These are phyloP conservation scores for Champsocephalus esox DNA, from an alignment of 2,797 vertebrate species.

Conservation along the genomic window DNA sequence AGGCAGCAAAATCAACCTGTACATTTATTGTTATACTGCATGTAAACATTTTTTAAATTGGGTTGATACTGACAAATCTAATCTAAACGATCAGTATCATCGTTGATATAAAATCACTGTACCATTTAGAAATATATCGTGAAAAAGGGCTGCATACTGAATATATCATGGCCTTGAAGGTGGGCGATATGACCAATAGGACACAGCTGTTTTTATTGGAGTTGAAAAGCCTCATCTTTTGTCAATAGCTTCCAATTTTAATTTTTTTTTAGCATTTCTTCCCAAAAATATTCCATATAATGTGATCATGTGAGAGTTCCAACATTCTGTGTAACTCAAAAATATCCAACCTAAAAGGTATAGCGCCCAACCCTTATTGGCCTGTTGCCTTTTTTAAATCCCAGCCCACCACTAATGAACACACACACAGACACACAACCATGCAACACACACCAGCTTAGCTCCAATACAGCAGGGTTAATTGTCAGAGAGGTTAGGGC, in stretches of 20 bases:
- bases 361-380: no score
- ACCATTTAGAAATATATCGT: background rate
- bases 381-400: constrained; percentile 10
- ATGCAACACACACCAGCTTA: constrained; percentile 56
- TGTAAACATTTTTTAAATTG: background rate
- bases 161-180: no score
- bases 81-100: background rate
- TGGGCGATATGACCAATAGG: no score
- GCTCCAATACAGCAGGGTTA: constrained; percentile 57
- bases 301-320: no score
- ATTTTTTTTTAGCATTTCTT: no score
- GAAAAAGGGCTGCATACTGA: background rate
- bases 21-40: background rate
- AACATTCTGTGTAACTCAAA: no score
- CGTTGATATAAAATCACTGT: background rate
- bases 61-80: background rate
- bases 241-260: no score
- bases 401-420: constrained; percentile 37
- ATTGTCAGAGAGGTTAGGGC: constrained; percentile 63
- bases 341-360: no score
- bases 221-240: no score
- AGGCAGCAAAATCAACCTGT: background rate
- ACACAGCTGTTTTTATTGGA: no score
- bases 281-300: no score
- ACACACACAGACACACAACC: constrained; percentile 38